Base-by-base conservation (phyloP, 2,797 vertebrate species). In the Spea hammondii region DNA sequence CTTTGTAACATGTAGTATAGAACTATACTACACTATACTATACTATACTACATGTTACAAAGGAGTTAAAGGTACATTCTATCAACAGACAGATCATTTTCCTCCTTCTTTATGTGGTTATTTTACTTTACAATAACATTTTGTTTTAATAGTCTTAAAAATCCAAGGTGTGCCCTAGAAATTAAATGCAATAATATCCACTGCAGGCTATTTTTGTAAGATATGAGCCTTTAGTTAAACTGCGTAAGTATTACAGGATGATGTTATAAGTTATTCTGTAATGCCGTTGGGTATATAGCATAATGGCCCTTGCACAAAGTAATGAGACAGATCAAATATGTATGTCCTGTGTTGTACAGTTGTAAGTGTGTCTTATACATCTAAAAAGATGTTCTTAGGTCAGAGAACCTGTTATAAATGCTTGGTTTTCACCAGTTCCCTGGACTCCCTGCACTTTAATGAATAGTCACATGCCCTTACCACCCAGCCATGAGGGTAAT, bases 401-500 rank as follows among this genome's bases (percentile, higher is more conserved):
- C 8, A 32, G 44, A 76, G 54, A 65, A 60, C 11, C 64, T 12
- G 17, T 50, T 10, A 10, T 5, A 46, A 7, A 59, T 59, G 13
- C 10, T 55, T 17, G 54, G 12, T 48, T 69, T 66, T 57, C 32
- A 14, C 48, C 47, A 51, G 13, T 2, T 11, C 13, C 12, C 44
- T 65, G 3, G 32, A 11, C 59, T 45, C 9, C 13, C 10, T 54
- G 53, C 10, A 62, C 17, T 14, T 76, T 46, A 46, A 14, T 72
- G 45, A 8, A 51, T 11, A 76, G 59, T 59, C 6, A 3, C 70
- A 77, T 62, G 53, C 65, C 44, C 10, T 54, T 74, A 51, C 55
- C 74, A 55, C 70, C 70, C 10, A 32, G 70, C 49, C 65, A 65
- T 49, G 64, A 70, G 74, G 12, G 72, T 76, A 59, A 68, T 73